A percentile compares a stretch with the other conserved stretches of the same genome.
phyloP scores from a whole-genome alignment of 1,140 invertebrate species.

The Delia radicum region DNA sequence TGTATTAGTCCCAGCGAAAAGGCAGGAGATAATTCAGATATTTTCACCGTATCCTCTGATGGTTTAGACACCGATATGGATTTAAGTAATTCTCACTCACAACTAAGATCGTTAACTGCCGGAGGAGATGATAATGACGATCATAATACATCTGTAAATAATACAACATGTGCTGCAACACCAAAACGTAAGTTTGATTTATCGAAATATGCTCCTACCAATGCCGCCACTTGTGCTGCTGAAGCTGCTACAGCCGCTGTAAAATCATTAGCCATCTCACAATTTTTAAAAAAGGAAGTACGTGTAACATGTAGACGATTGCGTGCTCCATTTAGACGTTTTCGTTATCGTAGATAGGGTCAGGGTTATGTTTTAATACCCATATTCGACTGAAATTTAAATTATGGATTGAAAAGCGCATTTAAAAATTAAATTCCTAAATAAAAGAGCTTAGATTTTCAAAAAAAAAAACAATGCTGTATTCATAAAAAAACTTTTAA shows the following conservation, averaged over 20 bases:
- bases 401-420: neutral
- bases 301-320: constrained; percentile 49
- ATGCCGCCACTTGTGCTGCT: constrained; percentile 42
- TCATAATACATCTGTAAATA: constrained; percentile 4
- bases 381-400: constrained; percentile 13
- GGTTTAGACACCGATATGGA: constrained; percentile 52
- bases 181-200: constrained; percentile 50
- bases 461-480: neutral
- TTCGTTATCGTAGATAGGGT: constrained; percentile 49
- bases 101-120: constrained; percentile 33
- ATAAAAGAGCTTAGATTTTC: neutral
- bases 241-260: constrained; percentile 49
- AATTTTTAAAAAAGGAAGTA: constrained; percentile 53
- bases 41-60: constrained; percentile 53
- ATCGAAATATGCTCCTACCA: constrained; percentile 49
- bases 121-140: constrained; percentile 27
- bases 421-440: neutral
- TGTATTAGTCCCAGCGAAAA: constrained; percentile 52
- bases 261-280: constrained; percentile 49
- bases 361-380: constrained; percentile 19
- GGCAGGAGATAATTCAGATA: constrained; percentile 50
- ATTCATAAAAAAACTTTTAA: neutral
- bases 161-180: constrained; percentile 33
- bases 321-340: constrained; percentile 49
- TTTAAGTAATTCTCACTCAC: constrained; percentile 39